Percentiles rank a stretch among this genome's conserved stretches.
Conservation (phyloP, 2,888 invertebrate genomes). For the Harpalus rufipes region DNA sequence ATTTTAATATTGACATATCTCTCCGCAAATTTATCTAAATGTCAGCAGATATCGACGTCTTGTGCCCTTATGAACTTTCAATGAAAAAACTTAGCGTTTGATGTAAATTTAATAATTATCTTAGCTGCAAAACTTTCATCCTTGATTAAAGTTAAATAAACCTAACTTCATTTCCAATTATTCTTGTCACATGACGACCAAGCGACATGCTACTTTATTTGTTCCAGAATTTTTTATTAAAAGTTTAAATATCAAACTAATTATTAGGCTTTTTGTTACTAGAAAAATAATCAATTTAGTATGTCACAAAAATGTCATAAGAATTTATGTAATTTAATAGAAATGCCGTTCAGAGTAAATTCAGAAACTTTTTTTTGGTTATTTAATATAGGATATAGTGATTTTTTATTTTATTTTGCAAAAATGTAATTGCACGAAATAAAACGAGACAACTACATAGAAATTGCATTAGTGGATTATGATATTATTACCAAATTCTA, state of each 20-base stretch:
- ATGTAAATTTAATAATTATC: constrained; percentile 33
- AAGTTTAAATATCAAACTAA: constrained; percentile 39
- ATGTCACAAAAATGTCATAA: neutral
- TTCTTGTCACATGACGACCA: neutral
- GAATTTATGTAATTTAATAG: neutral
- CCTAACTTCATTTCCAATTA: constrained; percentile 37
- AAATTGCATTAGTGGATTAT: neutral
- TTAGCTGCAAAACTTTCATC: neutral
- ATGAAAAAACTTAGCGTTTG: neutral
- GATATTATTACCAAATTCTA: neutral
- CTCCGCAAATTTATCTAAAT: constrained; percentile 45
- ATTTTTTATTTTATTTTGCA: neutral
- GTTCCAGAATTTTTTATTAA: constrained; percentile 8
- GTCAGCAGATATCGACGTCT: constrained; percentile 40
- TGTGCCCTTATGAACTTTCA: constrained; percentile 28
- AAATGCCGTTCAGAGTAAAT: neutral
- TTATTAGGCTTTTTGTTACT: constrained; percentile 13
- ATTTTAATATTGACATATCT: constrained; percentile 55
- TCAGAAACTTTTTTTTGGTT: neutral
- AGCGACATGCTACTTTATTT: constrained; percentile 34
- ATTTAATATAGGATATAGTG: neutral
- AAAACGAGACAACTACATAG: neutral
- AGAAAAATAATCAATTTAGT: constrained; percentile 11
- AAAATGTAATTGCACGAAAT: neutral
- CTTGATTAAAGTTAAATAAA: neutral